phyloP scores from a whole-genome alignment of 2,113 vertebrate species.

The Channa maculata region DNA sequence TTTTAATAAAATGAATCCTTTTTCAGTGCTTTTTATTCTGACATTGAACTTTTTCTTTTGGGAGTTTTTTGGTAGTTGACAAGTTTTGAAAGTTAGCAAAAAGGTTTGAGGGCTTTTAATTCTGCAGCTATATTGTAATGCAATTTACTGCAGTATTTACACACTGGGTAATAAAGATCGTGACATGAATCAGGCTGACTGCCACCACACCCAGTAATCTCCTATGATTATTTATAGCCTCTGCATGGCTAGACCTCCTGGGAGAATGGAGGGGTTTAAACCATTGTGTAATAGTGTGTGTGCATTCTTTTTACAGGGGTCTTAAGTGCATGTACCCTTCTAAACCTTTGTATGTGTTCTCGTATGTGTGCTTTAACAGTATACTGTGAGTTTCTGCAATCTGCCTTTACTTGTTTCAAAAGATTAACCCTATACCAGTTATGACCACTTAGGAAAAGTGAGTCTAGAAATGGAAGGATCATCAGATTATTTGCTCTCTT shows the following conservation, averaged over 20 bases:
- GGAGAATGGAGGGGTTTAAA: slow-evolving; percentile 48
- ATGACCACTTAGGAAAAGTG: neutral
- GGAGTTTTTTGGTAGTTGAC: neutral
- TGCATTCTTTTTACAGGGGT: neutral
- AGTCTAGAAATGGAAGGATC: too few relatives aligned
- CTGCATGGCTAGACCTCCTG: slow-evolving; percentile 41
- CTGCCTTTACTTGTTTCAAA: neutral
- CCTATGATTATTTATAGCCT: slow-evolving; percentile 64
- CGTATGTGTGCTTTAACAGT: neutral
- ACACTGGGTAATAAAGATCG: slow-evolving; percentile 36
- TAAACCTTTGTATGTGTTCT: neutral
- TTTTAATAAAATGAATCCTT: slow-evolving; percentile 30
- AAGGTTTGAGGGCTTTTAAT: neutral
- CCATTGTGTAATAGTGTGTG: slow-evolving; percentile 25
- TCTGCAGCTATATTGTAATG: neutral
- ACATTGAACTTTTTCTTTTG: too few relatives aligned
- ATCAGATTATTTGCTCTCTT: neutral
- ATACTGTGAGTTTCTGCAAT: neutral
- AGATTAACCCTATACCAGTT: neutral
- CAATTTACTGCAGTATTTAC: neutral
- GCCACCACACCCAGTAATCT: slow-evolving; percentile 59
- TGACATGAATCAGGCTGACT: slow-evolving; percentile 45
- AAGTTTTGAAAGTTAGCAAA: neutral
- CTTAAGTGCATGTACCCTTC: neutral
- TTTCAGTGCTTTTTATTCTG: too few relatives aligned